phyloP scores from a whole-genome alignment of 2,888 invertebrate genomes.

The Argyresthia goedartella region DNA sequence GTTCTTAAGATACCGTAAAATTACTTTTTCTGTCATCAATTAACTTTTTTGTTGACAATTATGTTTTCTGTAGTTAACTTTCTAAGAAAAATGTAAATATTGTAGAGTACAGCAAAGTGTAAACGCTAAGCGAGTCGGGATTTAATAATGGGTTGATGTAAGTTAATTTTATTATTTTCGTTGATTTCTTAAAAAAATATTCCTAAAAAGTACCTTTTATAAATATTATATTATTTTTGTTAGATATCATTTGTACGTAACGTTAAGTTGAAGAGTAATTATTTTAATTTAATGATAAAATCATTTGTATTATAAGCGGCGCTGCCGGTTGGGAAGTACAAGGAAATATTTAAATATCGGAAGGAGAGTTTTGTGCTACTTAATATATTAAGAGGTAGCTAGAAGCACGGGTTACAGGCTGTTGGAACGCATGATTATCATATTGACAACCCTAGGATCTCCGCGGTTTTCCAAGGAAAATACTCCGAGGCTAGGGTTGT shows the following conservation, averaged over 20 bases:
- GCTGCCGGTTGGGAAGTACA: constrained; percentile 40
- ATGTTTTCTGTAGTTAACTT: not conserved
- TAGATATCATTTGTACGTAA: constrained; percentile 39
- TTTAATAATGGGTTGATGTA: constrained; percentile 33
- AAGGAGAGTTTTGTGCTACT: constrained; percentile 38
- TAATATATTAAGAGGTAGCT: constrained; percentile 37
- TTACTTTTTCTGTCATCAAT: not conserved
- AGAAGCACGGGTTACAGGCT: constrained; percentile 48
- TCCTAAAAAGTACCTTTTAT: constrained; percentile 63
- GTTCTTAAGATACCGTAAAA: not conserved
- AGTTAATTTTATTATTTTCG: constrained; percentile 27
- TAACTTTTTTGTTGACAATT: not conserved
- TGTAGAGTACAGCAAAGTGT: constrained; percentile 24
- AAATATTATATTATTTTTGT: constrained; percentile 36
- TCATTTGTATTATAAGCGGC: constrained; percentile 29
- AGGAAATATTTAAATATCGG: constrained; percentile 36
- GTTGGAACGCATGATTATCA: constrained; percentile 31
- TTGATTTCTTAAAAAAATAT: constrained; percentile 60
- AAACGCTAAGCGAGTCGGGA: constrained; percentile 44
- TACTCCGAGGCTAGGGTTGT: constrained; percentile 24
- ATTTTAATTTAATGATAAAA: constrained; percentile 38
- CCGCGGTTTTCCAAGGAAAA: not conserved
- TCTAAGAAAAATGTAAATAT: not conserved
- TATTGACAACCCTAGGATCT: constrained; percentile 29
- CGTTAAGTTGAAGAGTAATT: constrained; percentile 29